These are phyloP conservation scores for Muscicapa adusta DNA, from an alignment of 2,113 vertebrate species.

Conservation along the genomic window DNA sequence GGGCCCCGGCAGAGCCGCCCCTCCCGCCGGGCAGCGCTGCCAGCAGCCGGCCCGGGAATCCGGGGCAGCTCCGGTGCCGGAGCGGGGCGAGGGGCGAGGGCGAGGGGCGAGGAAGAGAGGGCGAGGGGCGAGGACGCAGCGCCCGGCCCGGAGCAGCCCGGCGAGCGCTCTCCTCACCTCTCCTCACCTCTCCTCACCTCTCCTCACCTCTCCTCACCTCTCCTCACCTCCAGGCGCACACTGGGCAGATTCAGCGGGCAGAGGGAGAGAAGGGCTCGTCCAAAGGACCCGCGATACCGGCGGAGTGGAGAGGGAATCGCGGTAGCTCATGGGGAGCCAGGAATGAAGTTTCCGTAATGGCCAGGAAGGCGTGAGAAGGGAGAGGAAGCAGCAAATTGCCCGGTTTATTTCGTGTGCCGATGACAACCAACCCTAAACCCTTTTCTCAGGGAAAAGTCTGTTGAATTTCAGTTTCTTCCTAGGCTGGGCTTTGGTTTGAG, in stretches of 20 bases:
- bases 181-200: too few relatives aligned
- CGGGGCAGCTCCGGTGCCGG: too few relatives aligned
- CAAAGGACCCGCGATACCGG: accelerated
- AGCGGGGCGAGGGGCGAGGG: neutral
- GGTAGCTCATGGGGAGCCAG: neutral
- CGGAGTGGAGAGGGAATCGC: neutral
- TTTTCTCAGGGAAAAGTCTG: neutral
- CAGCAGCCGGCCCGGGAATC: accelerated
- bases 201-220: too few relatives aligned
- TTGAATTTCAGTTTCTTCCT: neutral
- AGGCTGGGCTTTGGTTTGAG: neutral
- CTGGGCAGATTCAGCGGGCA: accelerated
- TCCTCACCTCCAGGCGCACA: accelerated
- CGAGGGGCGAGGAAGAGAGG: neutral
- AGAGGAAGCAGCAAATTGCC: neutral
- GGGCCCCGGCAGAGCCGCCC: too few relatives aligned
- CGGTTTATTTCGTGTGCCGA: neutral
- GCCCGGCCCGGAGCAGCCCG: neutral
- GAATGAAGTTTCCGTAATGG: neutral
- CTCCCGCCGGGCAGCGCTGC: neutral
- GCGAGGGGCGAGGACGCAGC: too few relatives aligned
- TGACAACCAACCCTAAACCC: accelerated
- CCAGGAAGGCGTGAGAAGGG: neutral
- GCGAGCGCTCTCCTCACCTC: too few relatives aligned
- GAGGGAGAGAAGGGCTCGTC: neutral